Percentiles rank a stretch among this genome's conserved stretches.
phyloP scores from a whole-genome alignment of 2,113 vertebrate genomes.

The Cromileptes altivelis region DNA sequence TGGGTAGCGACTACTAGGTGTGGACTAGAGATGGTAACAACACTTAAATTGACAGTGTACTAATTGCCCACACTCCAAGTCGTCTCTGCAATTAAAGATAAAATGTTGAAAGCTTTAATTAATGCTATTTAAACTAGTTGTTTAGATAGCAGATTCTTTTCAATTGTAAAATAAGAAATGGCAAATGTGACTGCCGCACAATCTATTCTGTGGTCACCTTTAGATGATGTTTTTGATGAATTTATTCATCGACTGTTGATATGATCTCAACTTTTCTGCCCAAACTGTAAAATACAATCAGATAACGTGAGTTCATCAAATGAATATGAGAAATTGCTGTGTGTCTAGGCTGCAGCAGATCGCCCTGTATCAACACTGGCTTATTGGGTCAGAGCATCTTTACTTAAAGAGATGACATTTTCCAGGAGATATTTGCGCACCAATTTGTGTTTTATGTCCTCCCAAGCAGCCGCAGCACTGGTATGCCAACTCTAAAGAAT shows the following conservation, averaged over 20 bases:
- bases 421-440: conserved; percentile 68
- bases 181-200: neutral
- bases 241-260: conserved; percentile 12
- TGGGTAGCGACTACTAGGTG: too few relatives aligned
- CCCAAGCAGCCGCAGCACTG: conserved; percentile 16
- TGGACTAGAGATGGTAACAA: too few relatives aligned
- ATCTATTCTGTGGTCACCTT: neutral
- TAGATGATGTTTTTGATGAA: conserved; percentile 1
- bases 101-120: neutral
- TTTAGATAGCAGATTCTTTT: conserved; percentile 9
- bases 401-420: conserved; percentile 71
- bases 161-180: neutral
- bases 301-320: conserved; percentile 8
- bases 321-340: conserved; percentile 34
- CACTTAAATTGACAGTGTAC: too few relatives aligned
- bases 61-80: too few relatives aligned
- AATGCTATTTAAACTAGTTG: neutral
- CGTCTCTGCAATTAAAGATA: too few relatives aligned
- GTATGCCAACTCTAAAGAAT: conserved; percentile 45
- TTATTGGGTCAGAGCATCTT: conserved; percentile 52
- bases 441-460: conserved; percentile 73
- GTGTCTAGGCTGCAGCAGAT: conserved; percentile 9
- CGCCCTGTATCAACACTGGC: conserved; percentile 44
- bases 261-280: neutral
- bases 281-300: conserved; percentile 32